These are phyloP conservation scores for Hemistola chrysoprasaria DNA, from an alignment of 2,888 invertebrate species.

Conservation along the genomic window DNA sequence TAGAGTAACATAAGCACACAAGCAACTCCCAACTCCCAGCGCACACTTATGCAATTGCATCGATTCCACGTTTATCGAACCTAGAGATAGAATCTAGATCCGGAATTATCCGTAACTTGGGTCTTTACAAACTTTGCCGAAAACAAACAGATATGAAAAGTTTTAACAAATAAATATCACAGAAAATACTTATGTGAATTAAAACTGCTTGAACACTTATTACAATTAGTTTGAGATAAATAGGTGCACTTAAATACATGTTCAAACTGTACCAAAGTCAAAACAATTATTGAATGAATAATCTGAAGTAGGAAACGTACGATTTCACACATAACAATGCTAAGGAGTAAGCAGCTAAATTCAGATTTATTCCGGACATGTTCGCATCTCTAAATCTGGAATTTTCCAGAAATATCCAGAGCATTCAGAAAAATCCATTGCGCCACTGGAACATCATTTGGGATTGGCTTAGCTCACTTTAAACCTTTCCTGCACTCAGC, in stretches of 20 bases:
- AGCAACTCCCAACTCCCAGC: conserved; percentile 13
- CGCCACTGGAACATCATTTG: conserved; percentile 46
- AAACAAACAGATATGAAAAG: no score
- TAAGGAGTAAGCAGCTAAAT: no score
- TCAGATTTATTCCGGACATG: conserved; percentile 3
- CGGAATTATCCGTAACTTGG: not conserved
- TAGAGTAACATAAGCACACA: conserved; percentile 8
- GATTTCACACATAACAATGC: no score
- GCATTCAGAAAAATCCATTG: conserved; percentile 36
- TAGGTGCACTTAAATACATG: no score
- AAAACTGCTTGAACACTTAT: no score
- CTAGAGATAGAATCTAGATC: conserved; percentile 1
- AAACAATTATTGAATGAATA: no score
- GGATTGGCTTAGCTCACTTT: conserved; percentile 58
- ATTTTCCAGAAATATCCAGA: conserved; percentile 27
- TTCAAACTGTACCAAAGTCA: no score
- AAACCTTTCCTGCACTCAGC: conserved; percentile 59
- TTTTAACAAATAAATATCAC: no score
- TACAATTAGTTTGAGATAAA: no score
- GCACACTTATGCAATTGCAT: conserved; percentile 32
- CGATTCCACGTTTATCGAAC: conserved; percentile 13
- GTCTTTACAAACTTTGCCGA: no score
- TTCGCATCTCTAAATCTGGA: conserved; percentile 13
- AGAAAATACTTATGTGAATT: no score
- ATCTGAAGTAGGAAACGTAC: no score